Base-by-base conservation (phyloP, 1,140 invertebrate genomes). In the Saccostrea glomerata region DNA sequence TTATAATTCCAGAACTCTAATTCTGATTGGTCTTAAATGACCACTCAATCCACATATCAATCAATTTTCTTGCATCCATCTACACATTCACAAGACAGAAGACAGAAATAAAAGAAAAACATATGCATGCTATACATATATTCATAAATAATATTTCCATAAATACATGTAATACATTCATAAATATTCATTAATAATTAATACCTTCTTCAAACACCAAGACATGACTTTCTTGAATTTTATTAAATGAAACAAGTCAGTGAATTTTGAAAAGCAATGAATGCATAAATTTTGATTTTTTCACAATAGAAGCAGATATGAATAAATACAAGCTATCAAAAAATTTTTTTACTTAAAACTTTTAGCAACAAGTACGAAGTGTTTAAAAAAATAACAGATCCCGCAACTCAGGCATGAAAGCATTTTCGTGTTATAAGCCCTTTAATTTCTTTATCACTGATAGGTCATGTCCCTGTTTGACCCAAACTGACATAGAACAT, bases 81-180 rank as follows among this genome's bases (percentile, higher is more conserved):
- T 77, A 77, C 25, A 77, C 11, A 77, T 30, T 30, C 70, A 77
- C 30, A 36, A 77, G 66, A 73, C n/a, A 70, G 23, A 73, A 77
- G 70, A 77, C 70, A 77, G 70, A 36, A 77, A 84, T 84, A 4
- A 84, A 54, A 55, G 47, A 84, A n/a, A 84, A 84, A 84, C 82
- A 84, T 47, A 47, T 84, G 82, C 82, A 84, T 55, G 20, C 47
- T 84, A 84, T 30, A 77, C 70, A 30, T 77, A 73, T 73, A 77
- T 77, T 36, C 25, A 77, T 30, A 54, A 30, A 23, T 5, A 55
- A 54, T 54, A 54, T 13, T 55, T 84, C 12, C 40, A 55, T 84
- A 84, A 54, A 84, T 84, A 83, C n/a, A n/a, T 82, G n/a, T 3
- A 55, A 54, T 54, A 54, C 36, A 84, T 84, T n/a, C 40, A 55